Evolutionary conservation across 2,113 vertebrate species (phyloP).

Genomic region (Felis chaus): DNA sequence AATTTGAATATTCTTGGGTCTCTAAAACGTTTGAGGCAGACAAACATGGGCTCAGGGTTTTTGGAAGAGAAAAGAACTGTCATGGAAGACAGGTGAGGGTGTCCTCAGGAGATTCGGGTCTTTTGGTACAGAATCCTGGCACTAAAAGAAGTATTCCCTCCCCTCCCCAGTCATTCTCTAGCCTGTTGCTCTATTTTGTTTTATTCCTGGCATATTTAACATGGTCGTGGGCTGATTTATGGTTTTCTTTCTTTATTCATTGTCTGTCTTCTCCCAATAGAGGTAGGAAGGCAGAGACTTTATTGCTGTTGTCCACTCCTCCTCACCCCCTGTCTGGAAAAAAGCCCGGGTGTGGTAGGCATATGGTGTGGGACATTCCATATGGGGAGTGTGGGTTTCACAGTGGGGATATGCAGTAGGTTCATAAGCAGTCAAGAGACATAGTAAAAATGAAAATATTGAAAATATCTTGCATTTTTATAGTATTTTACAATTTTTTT

Average conservation of each 20-base stretch:
- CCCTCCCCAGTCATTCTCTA: not conserved
- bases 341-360: not conserved
- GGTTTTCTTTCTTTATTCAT: not conserved
- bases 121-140: not conserved
- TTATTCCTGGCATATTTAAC: not conserved
- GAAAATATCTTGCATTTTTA: not conserved
- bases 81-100: not conserved
- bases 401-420: not conserved
- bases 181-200: not conserved
- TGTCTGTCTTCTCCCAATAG: not conserved
- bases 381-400: not conserved
- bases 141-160: not conserved
- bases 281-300: not conserved
- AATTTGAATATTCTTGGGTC: not conserved
- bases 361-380: accelerated
- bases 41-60: not conserved
- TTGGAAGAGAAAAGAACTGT: not conserved
- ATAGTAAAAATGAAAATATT: not conserved
- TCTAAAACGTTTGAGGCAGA: not conserved
- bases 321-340: not conserved
- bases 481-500: not conserved
- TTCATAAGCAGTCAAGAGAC: not conserved
- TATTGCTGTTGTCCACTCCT: not conserved
- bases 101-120: too few relatives aligned
- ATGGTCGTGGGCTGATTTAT: not conserved